phyloP scores from a whole-genome alignment of 2,113 vertebrate genomes.

The Erinaceus europaeus region DNA sequence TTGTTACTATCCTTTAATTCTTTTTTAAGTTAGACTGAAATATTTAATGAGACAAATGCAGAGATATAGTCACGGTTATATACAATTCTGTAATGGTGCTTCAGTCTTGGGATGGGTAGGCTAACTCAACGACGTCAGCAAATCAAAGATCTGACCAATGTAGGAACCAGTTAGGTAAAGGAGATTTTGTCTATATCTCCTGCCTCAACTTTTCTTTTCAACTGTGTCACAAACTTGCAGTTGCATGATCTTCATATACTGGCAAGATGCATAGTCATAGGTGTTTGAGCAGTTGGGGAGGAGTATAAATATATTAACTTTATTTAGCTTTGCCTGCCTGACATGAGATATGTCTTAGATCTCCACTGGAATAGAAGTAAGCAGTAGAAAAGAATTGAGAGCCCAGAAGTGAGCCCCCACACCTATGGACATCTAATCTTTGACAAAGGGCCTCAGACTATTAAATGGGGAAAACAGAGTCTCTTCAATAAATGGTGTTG shows the following conservation, averaged over 20 bases:
- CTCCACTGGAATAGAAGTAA: slow-evolving; percentile 11
- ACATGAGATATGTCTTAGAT: slow-evolving; percentile 4
- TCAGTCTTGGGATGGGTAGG: neutral
- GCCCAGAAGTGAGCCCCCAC: no score
- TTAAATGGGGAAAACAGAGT: no score
- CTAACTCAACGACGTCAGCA: neutral
- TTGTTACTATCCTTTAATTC: neutral
- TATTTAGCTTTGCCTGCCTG: slow-evolving; percentile 13
- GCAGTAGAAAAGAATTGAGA: neutral
- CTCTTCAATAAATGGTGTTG: no score
- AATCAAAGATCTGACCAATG: neutral
- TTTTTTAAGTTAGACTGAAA: neutral
- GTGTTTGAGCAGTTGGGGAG: neutral
- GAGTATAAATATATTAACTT: neutral
- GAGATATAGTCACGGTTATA: neutral
- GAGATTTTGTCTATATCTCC: neutral
- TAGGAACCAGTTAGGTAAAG: neutral
- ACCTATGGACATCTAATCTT: no score
- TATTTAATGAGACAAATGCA: slow-evolving; percentile 8
- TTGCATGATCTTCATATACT: neutral
- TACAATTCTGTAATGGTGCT: neutral
- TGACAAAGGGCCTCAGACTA: no score
- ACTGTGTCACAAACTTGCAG: neutral
- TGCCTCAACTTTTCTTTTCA: neutral
- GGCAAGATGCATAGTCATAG: neutral